Evolutionary conservation across 2,797 vertebrate species (phyloP), one percentile per base, ranked within the genome.

Genomic region (Chromis chromis): DNA sequence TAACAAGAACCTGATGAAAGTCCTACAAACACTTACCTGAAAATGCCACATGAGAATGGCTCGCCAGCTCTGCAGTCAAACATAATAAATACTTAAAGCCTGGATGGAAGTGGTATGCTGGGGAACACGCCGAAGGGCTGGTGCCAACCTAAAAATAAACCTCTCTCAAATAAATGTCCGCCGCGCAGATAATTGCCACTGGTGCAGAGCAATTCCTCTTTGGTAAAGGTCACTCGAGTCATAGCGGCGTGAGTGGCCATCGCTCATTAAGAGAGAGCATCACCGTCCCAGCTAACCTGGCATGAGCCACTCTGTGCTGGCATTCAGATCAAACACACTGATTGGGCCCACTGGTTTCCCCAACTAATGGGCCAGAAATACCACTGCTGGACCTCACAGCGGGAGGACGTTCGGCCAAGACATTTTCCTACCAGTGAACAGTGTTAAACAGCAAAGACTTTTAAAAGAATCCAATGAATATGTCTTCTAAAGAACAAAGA

Each of bases 61-160:
- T 19, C 42, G 52, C 39, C 22, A 31, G 25, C 28, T 36, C 40
- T 1, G 24, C 58, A 48, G 64, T 66, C 61, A 58, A 70, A 62
- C 22, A 33, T 24, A 55, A 53, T 54, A 65, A 75, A 71, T 46
- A 21, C 48, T 70, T 69, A n/a, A 54, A 55, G 53, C 16, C n/a
- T 61, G 40, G 63, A 54, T 16, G 4, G 22, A 70, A 25, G 2
- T 0, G 21, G 13, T 7, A 16, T 24, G 6, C 10, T 11, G 6
- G 25, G 49, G 61, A 42, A 60, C 24, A 22, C 36, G 49, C 59
- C 57, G 63, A 57, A 79, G 53, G 52, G 54, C 33, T 19, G 12
- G 21, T 6, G 46, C 65, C 40, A 74, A 82, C 69, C 78, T 76
- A 94, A 95, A 96, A 96, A 95, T 92, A 86, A 82, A 63, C 69